phyloP scores from a whole-genome alignment of 2,113 vertebrate species.

The Dasyurus viverrinus region DNA sequence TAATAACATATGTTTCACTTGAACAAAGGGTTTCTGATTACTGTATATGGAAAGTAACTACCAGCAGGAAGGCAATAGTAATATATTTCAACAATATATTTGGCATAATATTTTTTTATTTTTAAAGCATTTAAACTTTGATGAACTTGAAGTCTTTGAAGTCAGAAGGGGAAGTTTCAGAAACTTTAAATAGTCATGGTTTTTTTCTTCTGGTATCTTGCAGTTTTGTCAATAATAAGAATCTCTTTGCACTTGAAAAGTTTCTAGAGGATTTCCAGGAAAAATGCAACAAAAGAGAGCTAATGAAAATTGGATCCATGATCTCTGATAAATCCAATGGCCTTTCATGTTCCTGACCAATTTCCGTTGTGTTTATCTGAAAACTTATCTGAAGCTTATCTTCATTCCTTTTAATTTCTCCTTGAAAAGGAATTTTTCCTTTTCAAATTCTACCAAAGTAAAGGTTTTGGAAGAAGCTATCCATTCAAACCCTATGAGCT shows the following conservation, averaged over 20 bases:
- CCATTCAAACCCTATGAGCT: neutral
- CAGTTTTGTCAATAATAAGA: conserved; percentile 49
- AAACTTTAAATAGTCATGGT: conserved; percentile 39
- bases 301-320: neutral
- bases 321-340: conserved; percentile 45
- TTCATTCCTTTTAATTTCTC: conserved; percentile 43
- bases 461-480: conserved; percentile 1
- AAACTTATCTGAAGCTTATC: neutral
- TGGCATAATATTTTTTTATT: neutral
- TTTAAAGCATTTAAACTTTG: conserved; percentile 24
- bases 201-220: conserved; percentile 23
- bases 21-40: conserved; percentile 5
- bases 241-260: conserved; percentile 46
- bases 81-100: neutral
- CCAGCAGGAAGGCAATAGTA: neutral
- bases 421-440: conserved; percentile 15
- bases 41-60: neutral
- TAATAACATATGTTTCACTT: conserved; percentile 9
- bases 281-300: conserved; percentile 11
- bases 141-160: conserved; percentile 6
- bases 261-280: conserved; percentile 22
- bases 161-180: neutral
- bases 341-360: neutral
- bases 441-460: neutral
- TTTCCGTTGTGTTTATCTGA: conserved; percentile 17